Conservation (phyloP, 2,113 vertebrate species). For the Anser brachyrhynchus region DNA sequence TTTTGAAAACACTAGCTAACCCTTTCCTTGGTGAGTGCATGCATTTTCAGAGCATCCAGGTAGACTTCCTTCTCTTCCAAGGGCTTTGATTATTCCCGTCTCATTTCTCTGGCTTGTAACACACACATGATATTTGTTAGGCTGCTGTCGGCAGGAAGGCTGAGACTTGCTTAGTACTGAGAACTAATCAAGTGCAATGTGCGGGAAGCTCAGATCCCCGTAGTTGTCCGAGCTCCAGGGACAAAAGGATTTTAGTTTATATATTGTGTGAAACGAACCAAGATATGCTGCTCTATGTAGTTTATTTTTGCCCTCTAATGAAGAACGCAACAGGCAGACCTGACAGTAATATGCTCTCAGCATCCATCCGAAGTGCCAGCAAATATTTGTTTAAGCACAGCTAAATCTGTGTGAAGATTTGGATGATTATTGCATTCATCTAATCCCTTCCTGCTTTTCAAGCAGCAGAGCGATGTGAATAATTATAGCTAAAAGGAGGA, state of each 20-base stretch:
- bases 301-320: background rate
- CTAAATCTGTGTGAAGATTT: background rate
- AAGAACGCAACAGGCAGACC: background rate
- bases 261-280: background rate
- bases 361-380: background rate
- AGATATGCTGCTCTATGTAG: background rate
- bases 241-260: background rate
- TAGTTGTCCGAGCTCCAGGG: background rate
- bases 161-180: background rate
- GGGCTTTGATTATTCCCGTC: background rate
- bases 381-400: background rate
- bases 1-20: background rate
- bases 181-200: background rate
- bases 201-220: background rate
- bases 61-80: background rate
- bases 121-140: background rate
- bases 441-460: background rate
- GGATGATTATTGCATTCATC: background rate
- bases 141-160: background rate
- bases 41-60: background rate
- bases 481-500: background rate
- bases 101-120: background rate
- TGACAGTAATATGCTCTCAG: background rate
- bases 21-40: background rate
- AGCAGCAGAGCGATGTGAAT: background rate